Conservation (phyloP, 2,888 invertebrate species). For the Sphaeridia pumilis region DNA sequence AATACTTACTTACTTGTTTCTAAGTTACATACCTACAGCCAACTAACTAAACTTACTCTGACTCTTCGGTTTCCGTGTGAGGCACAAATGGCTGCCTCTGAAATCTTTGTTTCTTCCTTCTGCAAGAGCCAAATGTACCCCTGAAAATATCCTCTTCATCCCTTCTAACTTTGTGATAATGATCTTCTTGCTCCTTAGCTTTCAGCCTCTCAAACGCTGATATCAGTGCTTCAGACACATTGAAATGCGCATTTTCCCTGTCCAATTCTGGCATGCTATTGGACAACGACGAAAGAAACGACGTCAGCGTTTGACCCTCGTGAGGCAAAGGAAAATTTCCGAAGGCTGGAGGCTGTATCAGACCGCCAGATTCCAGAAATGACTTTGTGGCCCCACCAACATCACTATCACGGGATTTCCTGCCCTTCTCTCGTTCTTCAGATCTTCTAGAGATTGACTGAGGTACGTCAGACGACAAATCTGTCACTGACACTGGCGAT, state of each 20-base stretch:
- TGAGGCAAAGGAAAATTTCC: conserved; percentile 51
- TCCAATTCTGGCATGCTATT: conserved; percentile 64
- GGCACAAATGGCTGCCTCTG: conserved; percentile 6
- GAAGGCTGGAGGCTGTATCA: conserved; percentile 49
- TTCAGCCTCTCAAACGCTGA: conserved; percentile 60
- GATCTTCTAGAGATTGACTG: background rate
- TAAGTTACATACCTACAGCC: background rate
- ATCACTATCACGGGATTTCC: background rate
- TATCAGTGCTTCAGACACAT: conserved; percentile 70
- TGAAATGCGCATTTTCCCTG: conserved; percentile 75
- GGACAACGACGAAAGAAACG: conserved; percentile 60
- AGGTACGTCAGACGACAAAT: conserved; percentile 18
- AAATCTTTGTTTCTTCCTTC: conserved; percentile 9
- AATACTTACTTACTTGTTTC: background rate
- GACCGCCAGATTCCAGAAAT: conserved; percentile 34
- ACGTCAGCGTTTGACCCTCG: conserved; percentile 58
- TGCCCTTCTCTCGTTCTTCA: background rate
- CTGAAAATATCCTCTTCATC: conserved; percentile 33
- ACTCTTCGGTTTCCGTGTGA: conserved; percentile 35
- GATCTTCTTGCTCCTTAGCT: conserved; percentile 42
- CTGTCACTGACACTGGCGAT: conserved; percentile 29
- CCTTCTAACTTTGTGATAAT: too few species aligned
- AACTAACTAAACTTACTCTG: conserved; percentile 25
- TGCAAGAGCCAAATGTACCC: conserved; percentile 11
- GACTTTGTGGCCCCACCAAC: conserved; percentile 20